These are phyloP conservation scores for Onthophagus sagittarius DNA, from an alignment of 2,888 invertebrate genomes.

Conservation along the genomic window DNA sequence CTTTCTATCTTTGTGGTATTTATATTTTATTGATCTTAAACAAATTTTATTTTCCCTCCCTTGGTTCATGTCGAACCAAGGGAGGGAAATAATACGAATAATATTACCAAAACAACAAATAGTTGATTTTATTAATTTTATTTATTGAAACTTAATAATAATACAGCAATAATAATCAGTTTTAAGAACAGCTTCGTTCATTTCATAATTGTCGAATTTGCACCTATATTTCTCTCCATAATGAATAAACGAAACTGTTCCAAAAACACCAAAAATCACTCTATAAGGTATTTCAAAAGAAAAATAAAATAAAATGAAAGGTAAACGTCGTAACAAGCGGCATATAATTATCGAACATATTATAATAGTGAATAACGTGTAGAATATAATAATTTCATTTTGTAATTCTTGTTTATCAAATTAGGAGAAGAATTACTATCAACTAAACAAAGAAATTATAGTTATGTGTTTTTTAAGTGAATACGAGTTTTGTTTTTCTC, in stretches of 20 bases:
- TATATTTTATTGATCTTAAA: no score
- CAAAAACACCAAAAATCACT: not conserved
- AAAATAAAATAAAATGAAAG: not conserved
- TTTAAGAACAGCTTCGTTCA: not conserved
- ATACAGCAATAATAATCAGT: no score
- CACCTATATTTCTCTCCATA: constrained; percentile 10
- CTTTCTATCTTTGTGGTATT: no score
- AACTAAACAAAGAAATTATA: not conserved
- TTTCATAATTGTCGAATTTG: not conserved
- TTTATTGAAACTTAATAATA: no score
- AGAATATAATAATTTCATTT: not conserved
- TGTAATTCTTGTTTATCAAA: not conserved
- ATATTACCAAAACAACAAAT: no score
- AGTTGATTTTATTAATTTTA: no score
- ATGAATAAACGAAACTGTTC: not conserved
- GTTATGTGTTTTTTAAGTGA: not conserved
- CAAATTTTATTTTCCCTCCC: no score
- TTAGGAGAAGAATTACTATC: not conserved
- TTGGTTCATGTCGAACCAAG: no score
- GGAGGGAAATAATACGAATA: no score
- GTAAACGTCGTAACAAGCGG: not conserved
- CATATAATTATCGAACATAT: not conserved
- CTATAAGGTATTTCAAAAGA: not conserved
- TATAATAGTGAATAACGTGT: not conserved
- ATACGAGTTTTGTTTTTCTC: not conserved